A percentile compares a stretch with the other conserved stretches of the same genome.
phyloP scores from a whole-genome alignment of 2,888 invertebrate species.

The Caenorhabditis sinica region DNA sequence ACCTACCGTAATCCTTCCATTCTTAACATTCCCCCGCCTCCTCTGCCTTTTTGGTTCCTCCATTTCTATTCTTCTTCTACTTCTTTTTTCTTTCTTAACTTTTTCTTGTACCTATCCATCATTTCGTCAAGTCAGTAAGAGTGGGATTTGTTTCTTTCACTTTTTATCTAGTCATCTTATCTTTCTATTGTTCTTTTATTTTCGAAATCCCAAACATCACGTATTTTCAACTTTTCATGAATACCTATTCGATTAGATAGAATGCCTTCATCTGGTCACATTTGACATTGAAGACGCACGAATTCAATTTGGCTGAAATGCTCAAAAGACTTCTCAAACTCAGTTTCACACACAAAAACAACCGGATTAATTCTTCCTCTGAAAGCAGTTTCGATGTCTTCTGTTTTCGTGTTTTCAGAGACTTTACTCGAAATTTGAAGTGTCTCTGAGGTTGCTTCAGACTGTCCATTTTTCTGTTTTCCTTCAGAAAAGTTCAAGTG shows the following conservation, averaged over 20 bases:
- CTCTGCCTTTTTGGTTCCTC: neutral
- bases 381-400: slow-evolving; percentile 43
- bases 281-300: slow-evolving; percentile 10
- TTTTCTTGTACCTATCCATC: slow-evolving; percentile 54
- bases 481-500: neutral
- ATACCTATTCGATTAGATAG: slow-evolving; percentile 53
- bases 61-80: neutral
- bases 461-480: neutral
- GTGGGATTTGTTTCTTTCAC: slow-evolving; percentile 53
- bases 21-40: slow-evolving; percentile 7
- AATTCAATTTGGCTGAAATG: slow-evolving; percentile 57
- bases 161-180: slow-evolving; percentile 26
- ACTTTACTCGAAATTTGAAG: slow-evolving; percentile 22
- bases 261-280: slow-evolving; percentile 29
- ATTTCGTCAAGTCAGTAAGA: slow-evolving; percentile 32
- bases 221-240: slow-evolving; percentile 34
- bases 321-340: slow-evolving; percentile 49
- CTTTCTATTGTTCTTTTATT: neutral
- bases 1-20: slow-evolving; percentile 42
- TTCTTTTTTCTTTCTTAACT: neutral
- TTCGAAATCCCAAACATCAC: slow-evolving; percentile 37
- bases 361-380: slow-evolving; percentile 46
- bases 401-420: slow-evolving; percentile 33
- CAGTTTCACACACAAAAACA: slow-evolving; percentile 39
- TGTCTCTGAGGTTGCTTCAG: neutral